Conservation (phyloP, 2,797 vertebrate genomes). For the Chanos chanos region DNA sequence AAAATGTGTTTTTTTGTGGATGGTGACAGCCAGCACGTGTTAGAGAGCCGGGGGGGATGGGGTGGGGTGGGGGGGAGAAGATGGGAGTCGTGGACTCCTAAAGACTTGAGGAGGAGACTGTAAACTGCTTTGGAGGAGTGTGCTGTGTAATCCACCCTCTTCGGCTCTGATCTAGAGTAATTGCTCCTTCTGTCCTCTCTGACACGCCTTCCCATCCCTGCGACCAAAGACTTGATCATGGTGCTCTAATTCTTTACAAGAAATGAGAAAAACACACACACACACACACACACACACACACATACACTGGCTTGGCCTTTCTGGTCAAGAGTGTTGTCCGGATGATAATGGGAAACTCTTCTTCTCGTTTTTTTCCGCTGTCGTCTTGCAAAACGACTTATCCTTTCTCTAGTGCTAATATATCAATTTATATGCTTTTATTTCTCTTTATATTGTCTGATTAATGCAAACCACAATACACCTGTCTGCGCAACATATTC, state of each 20-base stretch:
- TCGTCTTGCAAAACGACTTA: too few relatives aligned
- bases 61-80: background rate
- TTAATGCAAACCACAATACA: background rate
- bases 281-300: background rate
- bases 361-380: background rate
- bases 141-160: slow-evolving; percentile 36
- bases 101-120: slow-evolving; percentile 31
- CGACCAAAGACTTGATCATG: slow-evolving; percentile 6
- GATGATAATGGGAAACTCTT: too few relatives aligned
- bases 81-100: slow-evolving; percentile 23
- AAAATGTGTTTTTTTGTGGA: slow-evolving; percentile 23
- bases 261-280: background rate
- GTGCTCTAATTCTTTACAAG: slow-evolving; percentile 20
- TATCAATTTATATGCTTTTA: slow-evolving; percentile 15
- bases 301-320: background rate
- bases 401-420: slow-evolving; percentile 1
- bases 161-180: slow-evolving; percentile 38
- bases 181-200: slow-evolving; percentile 37
- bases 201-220: slow-evolving; percentile 2
- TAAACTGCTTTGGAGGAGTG: slow-evolving; percentile 29
- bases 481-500: too few relatives aligned
- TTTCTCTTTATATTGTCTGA: too few relatives aligned
- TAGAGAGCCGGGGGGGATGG: background rate
- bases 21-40: slow-evolving; percentile 29
- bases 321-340: background rate